These are phyloP conservation scores for Harpagoxenus sublaevis DNA, from an alignment of 2,888 invertebrate genomes.

Conservation along the genomic window DNA sequence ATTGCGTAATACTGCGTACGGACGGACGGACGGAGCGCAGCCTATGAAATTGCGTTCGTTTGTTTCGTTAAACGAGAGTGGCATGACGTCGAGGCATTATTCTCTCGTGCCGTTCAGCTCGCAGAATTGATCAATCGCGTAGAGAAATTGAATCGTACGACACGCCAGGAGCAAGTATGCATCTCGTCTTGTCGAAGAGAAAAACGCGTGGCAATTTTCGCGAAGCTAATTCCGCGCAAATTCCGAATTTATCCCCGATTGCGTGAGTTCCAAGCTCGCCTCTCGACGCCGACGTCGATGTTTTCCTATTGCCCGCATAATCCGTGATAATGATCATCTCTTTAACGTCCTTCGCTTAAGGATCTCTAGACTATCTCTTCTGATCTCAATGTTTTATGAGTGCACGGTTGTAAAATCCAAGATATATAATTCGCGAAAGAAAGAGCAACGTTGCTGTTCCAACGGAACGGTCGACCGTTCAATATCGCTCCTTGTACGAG, in stretches of 20 bases:
- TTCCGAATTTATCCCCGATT: background rate
- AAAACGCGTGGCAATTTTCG: slow-evolving; percentile 13
- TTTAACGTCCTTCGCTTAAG: background rate
- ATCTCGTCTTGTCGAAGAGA: background rate
- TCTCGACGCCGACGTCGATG: background rate
- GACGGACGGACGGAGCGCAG: slow-evolving; percentile 36
- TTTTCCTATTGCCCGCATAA: background rate
- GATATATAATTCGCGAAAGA: slow-evolving; percentile 35
- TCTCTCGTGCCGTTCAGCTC: slow-evolving; percentile 32
- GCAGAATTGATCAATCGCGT: slow-evolving; percentile 49
- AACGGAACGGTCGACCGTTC: slow-evolving; percentile 33
- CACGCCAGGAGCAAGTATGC: slow-evolving; percentile 25
- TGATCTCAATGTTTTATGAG: slow-evolving; percentile 41
- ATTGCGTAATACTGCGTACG: slow-evolving; percentile 83
- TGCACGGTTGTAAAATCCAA: slow-evolving; percentile 43
- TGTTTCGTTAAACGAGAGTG: slow-evolving; percentile 55
- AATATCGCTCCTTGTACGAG: slow-evolving; percentile 9
- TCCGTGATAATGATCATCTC: slow-evolving; percentile 18
- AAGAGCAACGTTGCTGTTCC: slow-evolving; percentile 17
- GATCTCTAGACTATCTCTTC: background rate
- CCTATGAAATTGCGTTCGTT: slow-evolving; percentile 57
- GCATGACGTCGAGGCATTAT: slow-evolving; percentile 47
- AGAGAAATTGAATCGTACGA: slow-evolving; percentile 52
- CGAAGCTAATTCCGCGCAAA: background rate
- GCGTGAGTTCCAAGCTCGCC: background rate